These are phyloP conservation scores for Pocillopora meandrina DNA, from an alignment of 92 coral and sea anemone genomes.

Conservation along the genomic window DNA sequence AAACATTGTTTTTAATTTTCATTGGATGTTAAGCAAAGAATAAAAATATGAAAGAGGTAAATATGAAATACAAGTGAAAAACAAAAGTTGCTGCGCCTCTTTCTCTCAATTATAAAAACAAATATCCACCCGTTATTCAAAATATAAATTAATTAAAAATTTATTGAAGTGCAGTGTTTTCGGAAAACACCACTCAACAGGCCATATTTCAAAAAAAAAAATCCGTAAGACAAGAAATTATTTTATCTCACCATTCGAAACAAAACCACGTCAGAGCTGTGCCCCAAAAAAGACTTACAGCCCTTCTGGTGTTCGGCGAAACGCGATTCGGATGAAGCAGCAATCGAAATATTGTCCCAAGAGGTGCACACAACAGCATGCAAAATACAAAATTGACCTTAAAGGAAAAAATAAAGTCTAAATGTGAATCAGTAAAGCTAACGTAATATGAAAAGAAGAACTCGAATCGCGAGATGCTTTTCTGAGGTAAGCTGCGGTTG, in stretches of 20 bases:
- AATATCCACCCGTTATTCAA: too few relatives aligned
- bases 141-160: too few relatives aligned
- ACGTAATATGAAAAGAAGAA: background rate
- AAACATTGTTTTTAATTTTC: too few relatives aligned
- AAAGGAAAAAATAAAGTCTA: background rate
- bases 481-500: background rate
- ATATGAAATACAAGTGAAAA: too few relatives aligned
- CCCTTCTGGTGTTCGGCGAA: conserved; percentile 51
- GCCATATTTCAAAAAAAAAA: background rate
- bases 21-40: too few relatives aligned
- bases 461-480: background rate
- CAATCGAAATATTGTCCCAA: conserved; percentile 67
- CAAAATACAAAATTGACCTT: conserved; percentile 69
- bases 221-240: background rate
- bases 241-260: conserved; percentile 33
- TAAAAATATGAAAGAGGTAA: too few relatives aligned
- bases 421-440: background rate
- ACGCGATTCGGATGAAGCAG: conserved; percentile 72
- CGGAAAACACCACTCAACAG: background rate
- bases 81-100: too few relatives aligned
- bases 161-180: background rate
- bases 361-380: conserved; percentile 58
- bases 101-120: too few relatives aligned
- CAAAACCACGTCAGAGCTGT: conserved; percentile 68
- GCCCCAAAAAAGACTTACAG: conserved; percentile 71